Evolutionary conservation across 2,888 invertebrate genomes (phyloP), one percentile per base, ranked within the genome.

Genomic region (Rhagonycha fulva): DNA sequence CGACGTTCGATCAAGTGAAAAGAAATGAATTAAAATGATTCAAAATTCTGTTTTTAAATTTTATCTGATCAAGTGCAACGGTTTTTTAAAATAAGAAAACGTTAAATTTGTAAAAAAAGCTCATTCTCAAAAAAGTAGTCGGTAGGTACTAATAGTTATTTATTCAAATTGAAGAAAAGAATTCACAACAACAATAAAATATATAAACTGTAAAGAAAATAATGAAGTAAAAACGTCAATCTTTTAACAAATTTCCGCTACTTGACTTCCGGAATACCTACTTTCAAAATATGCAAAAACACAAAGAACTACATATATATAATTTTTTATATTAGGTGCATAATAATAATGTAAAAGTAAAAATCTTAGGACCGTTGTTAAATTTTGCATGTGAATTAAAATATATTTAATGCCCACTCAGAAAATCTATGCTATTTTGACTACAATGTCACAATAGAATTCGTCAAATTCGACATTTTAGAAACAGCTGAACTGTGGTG

Each of bases 391-490:
- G 74, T 30, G 71, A 78, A 78, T 76, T 76, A 76, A 76, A 78
- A 71, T 74, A 76, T 69, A 68, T 74, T 75, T 77, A 79, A 73
- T 75, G 74, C 79, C 72, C 75, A 75, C 70, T 77, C 75, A 71
- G 47, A 74, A 78, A 77, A 77, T 75, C 26, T n/a, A 69, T 60
- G 68, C 74, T 80, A 80, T 80, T 80, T 80, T 80, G 80, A 79
- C 80, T 77, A 76, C 70, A 79, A 79, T 79, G 80, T 80, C 80
- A 79, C 80, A 80, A 80, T 79, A 79, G 77, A 78, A 71, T 76
- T 76, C 77, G 80, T 80, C 80, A 79, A 75, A 70, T 67, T 66
- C 66, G 32, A 69, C 75, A 30, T 74, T 71, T 72, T 69, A 11
- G 28, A 73, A 67, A 71, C 80, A 80, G 80, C 78, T 80, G 78